phyloP scores from a whole-genome alignment of 2,797 vertebrate genomes.

The Pygocentrus nattereri region DNA sequence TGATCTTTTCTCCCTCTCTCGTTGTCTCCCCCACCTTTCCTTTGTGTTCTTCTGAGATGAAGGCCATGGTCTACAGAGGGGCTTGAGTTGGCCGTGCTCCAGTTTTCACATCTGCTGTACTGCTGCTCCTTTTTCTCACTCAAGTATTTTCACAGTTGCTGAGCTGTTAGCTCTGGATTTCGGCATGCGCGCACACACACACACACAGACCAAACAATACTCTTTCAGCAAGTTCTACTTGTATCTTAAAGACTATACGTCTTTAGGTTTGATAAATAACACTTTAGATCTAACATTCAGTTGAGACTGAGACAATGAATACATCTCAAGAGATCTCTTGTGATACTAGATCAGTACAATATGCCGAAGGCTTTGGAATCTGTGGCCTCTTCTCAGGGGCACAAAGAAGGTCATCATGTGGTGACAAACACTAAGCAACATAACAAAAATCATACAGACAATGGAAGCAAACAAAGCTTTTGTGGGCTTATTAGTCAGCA shows the following conservation, averaged over 20 bases:
- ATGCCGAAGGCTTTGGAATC: not conserved
- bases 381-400: slow-evolving; percentile 21
- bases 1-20: slow-evolving; percentile 55
- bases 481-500: not conserved
- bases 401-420: slow-evolving; percentile 27
- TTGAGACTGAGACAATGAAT: not conserved
- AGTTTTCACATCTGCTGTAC: slow-evolving; percentile 81
- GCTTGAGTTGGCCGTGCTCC: slow-evolving; percentile 75
- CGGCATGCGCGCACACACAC: too few species aligned
- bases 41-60: slow-evolving; percentile 68
- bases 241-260: slow-evolving; percentile 11
- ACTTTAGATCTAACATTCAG: not conserved
- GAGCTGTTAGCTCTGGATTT: slow-evolving; percentile 41
- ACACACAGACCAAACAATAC: not conserved
- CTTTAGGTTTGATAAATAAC: slow-evolving; percentile 20
- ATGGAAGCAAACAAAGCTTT: not conserved
- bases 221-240: slow-evolving; percentile 36
- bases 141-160: slow-evolving; percentile 61
- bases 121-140: slow-evolving; percentile 75
- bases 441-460: slow-evolving; percentile 23
- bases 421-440: slow-evolving; percentile 22
- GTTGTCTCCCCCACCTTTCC: slow-evolving; percentile 63
- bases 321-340: not conserved
- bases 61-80: slow-evolving; percentile 72
- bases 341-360: slow-evolving; percentile 6